Base-by-base conservation (phyloP, 2,888 invertebrate genomes). In the Plebejus argus region DNA sequence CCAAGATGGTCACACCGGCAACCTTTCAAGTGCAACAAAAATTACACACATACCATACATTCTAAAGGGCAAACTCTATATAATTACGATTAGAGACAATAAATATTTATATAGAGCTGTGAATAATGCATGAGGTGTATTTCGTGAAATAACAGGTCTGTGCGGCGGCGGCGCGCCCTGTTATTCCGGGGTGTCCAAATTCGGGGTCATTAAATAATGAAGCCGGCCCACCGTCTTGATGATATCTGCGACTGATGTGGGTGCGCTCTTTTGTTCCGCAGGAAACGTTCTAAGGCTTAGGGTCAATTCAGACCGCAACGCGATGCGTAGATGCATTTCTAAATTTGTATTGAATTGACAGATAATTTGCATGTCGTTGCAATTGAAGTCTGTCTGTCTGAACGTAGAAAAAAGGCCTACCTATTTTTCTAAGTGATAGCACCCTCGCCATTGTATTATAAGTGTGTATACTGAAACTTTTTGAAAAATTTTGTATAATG, bases 151-250 rank as follows among this genome's bases (percentile, higher is more conserved):
- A 85, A 85, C 84, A 84, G 83, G 80, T 83, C 85, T 83, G 80
- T 85, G 83, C 84, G 45, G 79, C 77, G 81, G 85, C 86, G 88
- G 85, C 87, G 90, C 87, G 87, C 86, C 83, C 87, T 88, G 85
- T 91, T 91, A 91, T 91, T 88, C 89, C 84, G 84, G 89, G 92
- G 91, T 90, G 91, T 90, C 85, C 87, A 88, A 90, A 90, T 91
- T 85, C 85, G 79, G 87, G 90, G 91, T 91, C 89, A 92, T 93
- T 90, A 91, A 86, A 86, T 92, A 90, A 92, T 91, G 90, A 89
- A 83, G 84, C 84, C 85, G 61, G 61, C 61, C 87, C 86, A 86
- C 86, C 86, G 86, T 81, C 81, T 82, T 81, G 74, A 81, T 81
- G 76, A 76, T 81, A 76, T 78, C 20, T 56, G 53, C 74, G 53